phyloP scores from a whole-genome alignment of 2,113 vertebrate genomes.

The Ciconia stormi region DNA sequence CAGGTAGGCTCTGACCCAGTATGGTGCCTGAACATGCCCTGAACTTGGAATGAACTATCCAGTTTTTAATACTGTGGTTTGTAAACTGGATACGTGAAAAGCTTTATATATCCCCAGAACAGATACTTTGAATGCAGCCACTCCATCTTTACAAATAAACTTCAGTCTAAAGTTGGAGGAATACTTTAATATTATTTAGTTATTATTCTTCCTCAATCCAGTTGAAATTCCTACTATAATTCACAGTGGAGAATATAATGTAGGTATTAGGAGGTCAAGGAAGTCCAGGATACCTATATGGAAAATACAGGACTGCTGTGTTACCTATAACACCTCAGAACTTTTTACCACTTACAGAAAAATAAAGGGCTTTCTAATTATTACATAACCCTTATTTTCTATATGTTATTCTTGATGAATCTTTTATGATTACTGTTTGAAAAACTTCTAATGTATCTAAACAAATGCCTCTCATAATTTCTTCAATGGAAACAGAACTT shows the following conservation, averaged over 20 bases:
- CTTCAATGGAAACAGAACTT: not conserved
- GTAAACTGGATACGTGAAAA: not conserved
- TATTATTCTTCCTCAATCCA: not conserved
- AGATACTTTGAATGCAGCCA: not conserved
- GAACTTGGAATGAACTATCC: not conserved
- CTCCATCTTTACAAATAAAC: not conserved
- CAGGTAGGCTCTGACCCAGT: not conserved
- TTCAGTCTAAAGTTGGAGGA: not conserved
- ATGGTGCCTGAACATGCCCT: accelerated
- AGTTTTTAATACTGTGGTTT: not conserved
- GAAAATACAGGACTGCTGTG: not conserved
- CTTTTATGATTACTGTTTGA: not conserved
- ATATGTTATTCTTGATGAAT: not conserved
- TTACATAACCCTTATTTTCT: not conserved
- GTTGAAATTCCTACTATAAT: not conserved
- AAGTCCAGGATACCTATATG: not conserved
- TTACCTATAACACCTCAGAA: not conserved
- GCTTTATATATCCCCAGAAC: not conserved
- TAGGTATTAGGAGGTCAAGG: not conserved
- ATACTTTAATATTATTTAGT: not conserved
- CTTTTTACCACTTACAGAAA: not conserved
- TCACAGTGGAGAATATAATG: not conserved
- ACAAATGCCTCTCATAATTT: not conserved
- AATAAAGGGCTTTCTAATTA: not conserved
- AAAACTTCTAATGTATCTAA: not conserved